These are phyloP conservation scores for Egretta garzetta DNA, from an alignment of 2,113 vertebrate genomes.

Conservation along the genomic window DNA sequence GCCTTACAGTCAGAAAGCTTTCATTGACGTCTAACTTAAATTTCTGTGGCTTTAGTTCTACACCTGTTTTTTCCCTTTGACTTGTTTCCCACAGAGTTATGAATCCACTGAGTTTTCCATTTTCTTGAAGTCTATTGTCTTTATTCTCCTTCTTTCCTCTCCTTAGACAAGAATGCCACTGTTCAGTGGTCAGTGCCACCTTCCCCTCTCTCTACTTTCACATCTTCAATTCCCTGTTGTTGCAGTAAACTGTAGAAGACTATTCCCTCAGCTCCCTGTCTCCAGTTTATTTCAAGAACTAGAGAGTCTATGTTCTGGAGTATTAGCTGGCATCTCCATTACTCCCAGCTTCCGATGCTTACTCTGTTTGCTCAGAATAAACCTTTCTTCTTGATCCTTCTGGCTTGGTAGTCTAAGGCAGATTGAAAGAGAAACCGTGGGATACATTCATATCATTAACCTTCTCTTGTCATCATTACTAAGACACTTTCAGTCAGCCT, in stretches of 20 bases:
- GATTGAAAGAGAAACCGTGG: background rate
- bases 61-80: background rate
- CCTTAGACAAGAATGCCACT: background rate
- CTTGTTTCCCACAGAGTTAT: background rate
- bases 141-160: background rate
- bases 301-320: background rate
- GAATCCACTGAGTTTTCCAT: background rate
- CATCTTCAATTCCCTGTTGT: background rate
- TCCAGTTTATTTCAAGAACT: background rate
- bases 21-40: background rate
- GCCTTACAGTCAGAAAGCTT: background rate
- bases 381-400: background rate
- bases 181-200: background rate
- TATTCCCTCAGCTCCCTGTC: background rate
- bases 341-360: background rate
- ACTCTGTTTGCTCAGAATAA: background rate
- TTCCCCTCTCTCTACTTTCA: background rate
- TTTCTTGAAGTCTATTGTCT: background rate
- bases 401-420: background rate
- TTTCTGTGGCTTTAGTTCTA: background rate
- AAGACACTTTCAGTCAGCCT: background rate
- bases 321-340: background rate
- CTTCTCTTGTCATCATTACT: background rate
- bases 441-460: background rate
- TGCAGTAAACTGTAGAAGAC: background rate